Evolutionary conservation across 2,113 vertebrate genomes (phyloP).

Genomic region (Mixornis gularis): DNA sequence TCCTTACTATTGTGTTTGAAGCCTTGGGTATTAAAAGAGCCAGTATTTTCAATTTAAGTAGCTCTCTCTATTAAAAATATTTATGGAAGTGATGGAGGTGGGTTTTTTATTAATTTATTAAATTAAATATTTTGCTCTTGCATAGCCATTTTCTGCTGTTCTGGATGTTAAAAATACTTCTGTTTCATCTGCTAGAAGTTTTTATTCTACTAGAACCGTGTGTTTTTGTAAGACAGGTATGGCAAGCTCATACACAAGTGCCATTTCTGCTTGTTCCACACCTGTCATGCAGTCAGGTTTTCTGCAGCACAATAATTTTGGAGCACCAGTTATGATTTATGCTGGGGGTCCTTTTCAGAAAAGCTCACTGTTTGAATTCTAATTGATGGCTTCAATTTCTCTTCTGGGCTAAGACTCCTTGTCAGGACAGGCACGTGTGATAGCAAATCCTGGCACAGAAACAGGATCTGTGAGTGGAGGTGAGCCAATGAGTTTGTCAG

Average conservation of each 20-base stretch:
- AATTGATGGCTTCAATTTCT: background rate
- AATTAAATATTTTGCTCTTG: background rate
- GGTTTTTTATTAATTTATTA: background rate
- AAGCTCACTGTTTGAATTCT: background rate
- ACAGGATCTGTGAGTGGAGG: background rate
- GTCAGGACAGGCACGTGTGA: background rate
- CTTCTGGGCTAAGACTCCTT: background rate
- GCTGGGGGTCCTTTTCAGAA: background rate
- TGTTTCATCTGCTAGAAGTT: background rate
- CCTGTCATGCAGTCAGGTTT: background rate
- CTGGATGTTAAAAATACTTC: background rate
- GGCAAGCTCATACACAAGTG: background rate
- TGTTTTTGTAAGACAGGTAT: background rate
- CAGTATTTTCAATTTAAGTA: background rate
- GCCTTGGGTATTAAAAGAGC: background rate
- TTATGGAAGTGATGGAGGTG: background rate
- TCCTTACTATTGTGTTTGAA: background rate
- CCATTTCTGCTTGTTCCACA: background rate
- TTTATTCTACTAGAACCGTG: background rate
- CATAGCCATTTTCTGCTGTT: background rate
- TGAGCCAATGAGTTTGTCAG: background rate
- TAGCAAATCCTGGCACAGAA: background rate
- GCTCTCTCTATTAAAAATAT: background rate
- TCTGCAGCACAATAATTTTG: background rate
- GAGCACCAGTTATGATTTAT: background rate